Evolutionary conservation across 1,140 invertebrate species (phyloP).

Genomic region (Heliconius hewitsoni): DNA sequence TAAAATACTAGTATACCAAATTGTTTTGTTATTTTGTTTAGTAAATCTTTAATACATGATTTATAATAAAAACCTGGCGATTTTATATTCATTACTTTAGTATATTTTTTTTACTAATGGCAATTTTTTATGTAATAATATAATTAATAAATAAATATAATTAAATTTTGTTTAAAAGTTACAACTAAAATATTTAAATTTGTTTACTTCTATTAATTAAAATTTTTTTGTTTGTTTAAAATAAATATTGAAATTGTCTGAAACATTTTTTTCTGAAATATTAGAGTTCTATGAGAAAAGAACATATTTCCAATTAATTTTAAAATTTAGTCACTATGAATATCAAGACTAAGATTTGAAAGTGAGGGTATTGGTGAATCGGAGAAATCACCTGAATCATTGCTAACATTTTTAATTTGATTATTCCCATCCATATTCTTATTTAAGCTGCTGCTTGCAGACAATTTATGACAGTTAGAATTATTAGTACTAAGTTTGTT

Average conservation of each 20-base stretch:
- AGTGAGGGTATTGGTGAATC: conserved; percentile 70
- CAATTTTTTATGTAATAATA: not conserved
- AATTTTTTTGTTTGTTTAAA: not conserved
- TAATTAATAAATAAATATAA: not conserved
- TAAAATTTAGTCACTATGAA: conserved; percentile 64
- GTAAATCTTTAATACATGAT: not conserved
- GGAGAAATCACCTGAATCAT: conserved; percentile 71
- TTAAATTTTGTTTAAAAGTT: not conserved
- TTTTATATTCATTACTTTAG: not conserved
- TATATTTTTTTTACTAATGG: not conserved
- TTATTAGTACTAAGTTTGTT: conserved; percentile 38
- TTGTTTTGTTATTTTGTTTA: not conserved
- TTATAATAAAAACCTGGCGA: not conserved
- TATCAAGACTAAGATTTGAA: conserved; percentile 73
- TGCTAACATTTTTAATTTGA: conserved; percentile 39
- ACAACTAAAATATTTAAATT: not conserved
- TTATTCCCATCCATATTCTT: conserved; percentile 36
- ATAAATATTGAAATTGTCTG: not conserved
- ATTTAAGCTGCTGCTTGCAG: conserved; percentile 38
- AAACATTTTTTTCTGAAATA: not conserved
- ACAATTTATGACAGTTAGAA: conserved; percentile 29
- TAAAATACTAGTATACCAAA: not conserved
- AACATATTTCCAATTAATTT: not conserved
- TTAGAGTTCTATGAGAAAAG: not conserved
- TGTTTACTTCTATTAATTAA: too few relatives aligned